These are phyloP conservation scores for Pyrrhosoma nymphula DNA, from an alignment of 2,888 invertebrate genomes.

Conservation along the genomic window DNA sequence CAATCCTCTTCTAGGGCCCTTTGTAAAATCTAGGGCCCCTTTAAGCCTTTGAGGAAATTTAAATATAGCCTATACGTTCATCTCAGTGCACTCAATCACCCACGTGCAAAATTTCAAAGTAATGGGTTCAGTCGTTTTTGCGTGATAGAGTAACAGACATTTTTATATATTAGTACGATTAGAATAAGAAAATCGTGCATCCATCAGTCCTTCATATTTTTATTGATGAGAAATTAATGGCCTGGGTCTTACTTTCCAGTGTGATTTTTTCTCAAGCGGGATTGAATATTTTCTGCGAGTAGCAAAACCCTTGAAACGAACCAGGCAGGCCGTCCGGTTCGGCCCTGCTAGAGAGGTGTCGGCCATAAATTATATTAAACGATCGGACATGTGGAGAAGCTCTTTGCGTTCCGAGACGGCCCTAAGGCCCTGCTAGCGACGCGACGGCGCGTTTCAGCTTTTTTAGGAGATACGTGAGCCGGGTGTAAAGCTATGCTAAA, in stretches of 20 bases:
- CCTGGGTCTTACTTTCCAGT: neutral
- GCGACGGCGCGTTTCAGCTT: neutral
- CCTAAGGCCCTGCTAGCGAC: neutral
- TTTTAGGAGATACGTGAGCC: neutral
- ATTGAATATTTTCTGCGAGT: neutral
- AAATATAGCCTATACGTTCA: too few relatives aligned
- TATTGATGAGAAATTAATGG: too few relatives aligned
- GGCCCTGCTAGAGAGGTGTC: neutral
- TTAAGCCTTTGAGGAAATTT: too few relatives aligned
- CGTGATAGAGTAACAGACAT: too few relatives aligned
- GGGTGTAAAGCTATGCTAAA: neutral
- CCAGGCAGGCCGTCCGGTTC: neutral
- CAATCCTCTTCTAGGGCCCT: too few relatives aligned
- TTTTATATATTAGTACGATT: too few relatives aligned
- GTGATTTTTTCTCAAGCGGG: neutral
- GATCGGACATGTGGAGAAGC: neutral
- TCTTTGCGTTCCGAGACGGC: neutral
- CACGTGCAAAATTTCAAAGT: too few relatives aligned
- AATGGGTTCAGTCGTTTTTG: too few relatives aligned
- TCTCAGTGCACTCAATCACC: too few relatives aligned
- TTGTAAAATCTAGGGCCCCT: too few relatives aligned
- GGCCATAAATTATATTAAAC: neutral
- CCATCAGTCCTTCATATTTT: too few relatives aligned
- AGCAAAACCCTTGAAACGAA: neutral
- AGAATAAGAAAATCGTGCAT: too few relatives aligned